Base-by-base conservation (phyloP, 2,113 vertebrate species). In the Monopterus albus region DNA sequence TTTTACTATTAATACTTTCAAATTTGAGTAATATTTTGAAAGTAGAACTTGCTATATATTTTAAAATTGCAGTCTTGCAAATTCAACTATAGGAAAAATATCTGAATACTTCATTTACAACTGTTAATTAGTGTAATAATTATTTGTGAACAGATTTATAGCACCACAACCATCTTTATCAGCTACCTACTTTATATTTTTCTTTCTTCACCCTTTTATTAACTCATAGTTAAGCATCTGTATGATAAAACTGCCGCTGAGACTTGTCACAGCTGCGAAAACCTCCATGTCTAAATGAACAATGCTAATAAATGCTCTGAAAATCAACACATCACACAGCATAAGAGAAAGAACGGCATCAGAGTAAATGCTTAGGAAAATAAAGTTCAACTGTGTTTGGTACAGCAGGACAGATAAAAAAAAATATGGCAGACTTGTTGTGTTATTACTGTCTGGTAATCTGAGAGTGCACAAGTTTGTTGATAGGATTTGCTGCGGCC, bases 341-440 rank as follows among this genome's bases (percentile, higher is more conserved):
- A 17, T 35, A 33, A 74, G 50, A 80, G 51, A 46, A 73, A 80
- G 61, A 52, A 68, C 39, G 62, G 53, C 35, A 62, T 28, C 68
- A 63, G 55, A 69, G 67, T 52, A 52, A 75, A 68, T 58, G 65
- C 61, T 86, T 58, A 36, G 18, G 18, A 67, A 66, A 51, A 70
- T 7, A 2, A 20, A 42, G 73, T 72, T 72, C 63, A 35, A 65
- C 71, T 74, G 75, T 45, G 57, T 72, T 76, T 76, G 42, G 39
- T 29, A n/a, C 28, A 21, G 75, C 65, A 72, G 68, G 69, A 78
- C 52, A 65, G 46, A 7, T 53, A 71, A 70, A 72, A 82, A 49
- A 29, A 72, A 79, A 79, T 51, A 77, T 73, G 66, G 73, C 62
- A 75, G 56, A 35, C 61, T 25, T 61, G 72, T 76, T 61, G 47